Evolutionary conservation across 2,113 vertebrate species (phyloP), one percentile per base, ranked within the genome.

Genomic region (Pluvialis apricaria): DNA sequence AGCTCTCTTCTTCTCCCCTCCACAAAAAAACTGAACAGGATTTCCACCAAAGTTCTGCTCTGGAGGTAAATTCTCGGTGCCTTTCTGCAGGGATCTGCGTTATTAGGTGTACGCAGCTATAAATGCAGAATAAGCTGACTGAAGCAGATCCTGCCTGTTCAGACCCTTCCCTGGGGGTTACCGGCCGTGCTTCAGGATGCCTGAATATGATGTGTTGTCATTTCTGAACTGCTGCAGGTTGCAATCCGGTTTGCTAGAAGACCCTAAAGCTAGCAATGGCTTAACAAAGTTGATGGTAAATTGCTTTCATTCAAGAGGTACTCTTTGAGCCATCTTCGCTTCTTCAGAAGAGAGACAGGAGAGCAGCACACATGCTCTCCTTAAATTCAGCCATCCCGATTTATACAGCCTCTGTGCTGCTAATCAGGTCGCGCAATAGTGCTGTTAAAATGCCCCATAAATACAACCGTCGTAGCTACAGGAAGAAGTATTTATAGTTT

Each of bases 161-260:
- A 90, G 71, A 82, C 28, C 21, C 40, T 90, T 86, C 62, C 88
- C 76, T 66, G 57, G 6, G 4, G 87, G 57, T 60, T 94, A 31
- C 29, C 69, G 62, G 36, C 64, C n/a, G 1, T 1, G 28, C 90
- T 90, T 68, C 79, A 86, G 91, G 92, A 84, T 31, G 57, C 77
- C 42, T n/a, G 8, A 86, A 75, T 55, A 44, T 47, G 36, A 81
- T 78, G 62, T 5, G 32, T 11, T 88, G 58, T 61, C 58, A 10
- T 68, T 86, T 62, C 88, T 58, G 25, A 95, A 86, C 45, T 92
- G 88, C 95, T 96, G 79, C 62, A 69, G 58, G 62, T 88, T 85
- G 84, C 95, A 88, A 64, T 61, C 36, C 72, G 31, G 36, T 54
- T 88, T 81, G 38, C 11, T 32, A 28, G 78, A 73, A 77, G 40